Base-by-base conservation (phyloP, 2,888 invertebrate species). In the Sympetrum striolatum region DNA sequence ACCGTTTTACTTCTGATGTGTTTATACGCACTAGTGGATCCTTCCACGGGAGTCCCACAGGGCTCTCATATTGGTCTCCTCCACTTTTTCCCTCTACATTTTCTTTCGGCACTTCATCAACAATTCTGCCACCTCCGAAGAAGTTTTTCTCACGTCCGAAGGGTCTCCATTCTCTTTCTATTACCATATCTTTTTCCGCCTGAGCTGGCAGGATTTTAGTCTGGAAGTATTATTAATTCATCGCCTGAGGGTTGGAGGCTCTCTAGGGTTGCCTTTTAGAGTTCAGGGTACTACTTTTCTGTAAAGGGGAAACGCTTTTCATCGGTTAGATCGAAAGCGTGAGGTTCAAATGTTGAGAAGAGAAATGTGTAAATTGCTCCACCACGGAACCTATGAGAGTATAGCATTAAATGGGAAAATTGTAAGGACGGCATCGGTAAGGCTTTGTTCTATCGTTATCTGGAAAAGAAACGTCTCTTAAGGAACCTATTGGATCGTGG, bases 101-200 rank as follows among this genome's bases (percentile, higher is more conserved):
- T 22, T 22, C 35, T 60, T 31, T 58, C n/a, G 35, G 60, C 73
- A 31, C 60, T 37, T 39, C 37, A 58, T 60, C 86, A 48, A 60
- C 60, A 15, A 86, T 86, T 86, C 60, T n/a, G 60, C 86, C 86
- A 60, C 86, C 60, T 60, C 35, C 64, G 37, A n/a, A 58, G 86
- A 86, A 6, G 86, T 60, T 86, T 86, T 60, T 60, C 60, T 86
- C 86, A 37, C 60, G 64, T 37, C 60, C 86, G 15, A 37, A 35
- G 14, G 5, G 8, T 58, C 37, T 37, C 60, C 18, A 14, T 22
- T 86, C 37, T 39, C 60, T 22, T n/a, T 37, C 14, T 60, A 86
- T 86, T 86, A 86, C 86, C 86, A 37, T 86, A 60, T 37, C 86
- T 31, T 86, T 60, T 64, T n/a, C 86, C 53, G 37, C n/a, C 86